Evolutionary conservation across 2,888 invertebrate species (phyloP).

Genomic region (Ceratothoa steindachneri): DNA sequence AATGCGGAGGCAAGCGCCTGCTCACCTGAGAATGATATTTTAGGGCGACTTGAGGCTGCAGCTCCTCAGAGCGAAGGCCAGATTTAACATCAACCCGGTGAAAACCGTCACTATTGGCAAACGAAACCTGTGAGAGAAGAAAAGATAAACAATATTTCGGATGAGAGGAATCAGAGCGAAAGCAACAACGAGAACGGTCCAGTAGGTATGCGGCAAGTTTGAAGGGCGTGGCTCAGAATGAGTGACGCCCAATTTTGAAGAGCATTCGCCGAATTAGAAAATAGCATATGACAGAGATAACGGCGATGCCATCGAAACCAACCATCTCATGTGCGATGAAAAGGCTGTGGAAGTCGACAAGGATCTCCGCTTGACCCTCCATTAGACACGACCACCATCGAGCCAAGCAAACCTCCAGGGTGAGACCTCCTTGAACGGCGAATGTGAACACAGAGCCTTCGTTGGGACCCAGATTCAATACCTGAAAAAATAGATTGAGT

Average conservation of each 20-base stretch:
- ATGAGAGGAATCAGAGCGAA: background rate
- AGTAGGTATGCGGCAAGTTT: too few relatives aligned
- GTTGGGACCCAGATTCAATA: constrained; percentile 30
- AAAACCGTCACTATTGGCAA: constrained; percentile 61
- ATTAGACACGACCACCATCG: constrained; percentile 46
- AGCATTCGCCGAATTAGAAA: too few relatives aligned
- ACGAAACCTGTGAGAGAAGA: constrained; percentile 22
- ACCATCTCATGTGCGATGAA: background rate
- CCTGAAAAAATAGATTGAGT: constrained; percentile 17
- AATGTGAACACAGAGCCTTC: constrained; percentile 26
- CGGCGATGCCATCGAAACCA: too few relatives aligned
- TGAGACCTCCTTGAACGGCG: constrained; percentile 39
- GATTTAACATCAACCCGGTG: constrained; percentile 67
- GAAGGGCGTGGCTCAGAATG: too few relatives aligned
- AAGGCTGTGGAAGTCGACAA: constrained; percentile 39
- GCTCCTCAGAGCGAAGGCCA: constrained; percentile 69
- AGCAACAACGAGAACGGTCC: too few relatives aligned
- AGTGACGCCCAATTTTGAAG: too few relatives aligned
- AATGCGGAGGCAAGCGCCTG: too few relatives aligned
- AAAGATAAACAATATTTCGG: too few relatives aligned
- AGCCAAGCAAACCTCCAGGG: constrained; percentile 47
- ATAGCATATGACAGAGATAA: too few relatives aligned
- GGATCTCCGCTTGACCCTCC: constrained; percentile 35
- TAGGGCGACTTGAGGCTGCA: constrained; percentile 68
- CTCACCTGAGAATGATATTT: constrained; percentile 58